Evolutionary conservation across 53 echinoderm and acorn worm species (phyloP), one percentile per base, ranked within the genome.

Genomic region (Mesocentrotus franciscanus): DNA sequence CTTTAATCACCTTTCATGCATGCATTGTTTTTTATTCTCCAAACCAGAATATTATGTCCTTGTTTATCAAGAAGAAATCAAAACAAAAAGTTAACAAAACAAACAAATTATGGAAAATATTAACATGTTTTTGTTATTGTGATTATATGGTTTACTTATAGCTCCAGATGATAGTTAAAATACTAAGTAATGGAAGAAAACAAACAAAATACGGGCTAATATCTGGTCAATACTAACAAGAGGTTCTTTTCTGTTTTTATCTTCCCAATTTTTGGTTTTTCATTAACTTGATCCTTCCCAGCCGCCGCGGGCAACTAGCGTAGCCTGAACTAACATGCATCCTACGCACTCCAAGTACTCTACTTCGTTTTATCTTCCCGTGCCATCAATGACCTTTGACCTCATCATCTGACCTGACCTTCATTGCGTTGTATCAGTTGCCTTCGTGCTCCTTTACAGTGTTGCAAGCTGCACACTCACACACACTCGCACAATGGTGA

Each of bases 321-420:
- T 94, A 94, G 94, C 94, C 94, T 84, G 94, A 94, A 94, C 94
- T 94, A 94, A 94, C 94, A 94, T 24, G 94, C 94, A 94, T 94
- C 94, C 94, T 94, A 94, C 94, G 94, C 94, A 94, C 93, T 93
- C 93, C 94, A 94, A 94, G 94, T 94, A 94, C 94, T 94, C 93
- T 93, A 59, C 93, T 93, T 93, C 93, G 94, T 94, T 94, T 83
- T 84, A 81, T 83, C 94, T 84, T 94, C 83, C 81, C 84, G 94
- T 94, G 94, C 85, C 94, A 94, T 94, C 94, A 94, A 61, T 81
- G 84, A 81, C 94, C 84, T 84, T 94, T 94, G 94, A 94, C 58
- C 94, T 94, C 83, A 62, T 94, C 81, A 81, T 81, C 94, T 94
- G 83, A 94, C 81, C 94, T 78, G 79, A 78, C 93, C 93, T 78